These are phyloP conservation scores for Pseudomugil tenellus DNA, from an alignment of 2,797 vertebrate species.

Conservation along the genomic window DNA sequence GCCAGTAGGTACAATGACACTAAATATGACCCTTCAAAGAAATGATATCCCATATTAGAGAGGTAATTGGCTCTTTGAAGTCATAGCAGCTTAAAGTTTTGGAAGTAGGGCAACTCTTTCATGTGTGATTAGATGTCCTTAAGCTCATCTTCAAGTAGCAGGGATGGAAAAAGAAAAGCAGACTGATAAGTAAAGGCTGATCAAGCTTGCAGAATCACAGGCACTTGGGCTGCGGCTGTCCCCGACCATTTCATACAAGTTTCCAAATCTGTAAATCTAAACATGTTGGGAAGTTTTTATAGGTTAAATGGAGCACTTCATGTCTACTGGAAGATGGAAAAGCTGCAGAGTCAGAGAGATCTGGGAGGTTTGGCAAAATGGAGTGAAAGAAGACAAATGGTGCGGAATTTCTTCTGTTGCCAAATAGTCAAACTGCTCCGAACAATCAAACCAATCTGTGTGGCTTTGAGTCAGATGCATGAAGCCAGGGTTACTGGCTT, in stretches of 20 bases:
- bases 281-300: not conserved
- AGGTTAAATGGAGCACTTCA: not conserved
- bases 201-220: conserved; percentile 47
- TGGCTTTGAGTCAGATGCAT: conserved; percentile 57
- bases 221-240: conserved; percentile 51
- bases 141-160: conserved; percentile 29
- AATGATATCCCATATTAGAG: conserved; percentile 38
- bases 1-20: conserved; percentile 42
- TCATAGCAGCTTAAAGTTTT: conserved; percentile 49
- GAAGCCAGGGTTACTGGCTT: conserved; percentile 61
- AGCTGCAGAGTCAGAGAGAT: conserved; percentile 5
- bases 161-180: conserved; percentile 11
- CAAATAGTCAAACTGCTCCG: conserved; percentile 42
- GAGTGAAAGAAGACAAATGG: conserved; percentile 26
- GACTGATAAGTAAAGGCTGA: conserved; percentile 19
- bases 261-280: not conserved
- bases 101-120: conserved; percentile 63
- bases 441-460: conserved; percentile 49
- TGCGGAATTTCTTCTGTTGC: conserved; percentile 33
- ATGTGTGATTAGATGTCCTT: conserved; percentile 62
- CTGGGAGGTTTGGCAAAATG: conserved; percentile 8
- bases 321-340: conserved; percentile 6
- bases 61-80: conserved; percentile 60
- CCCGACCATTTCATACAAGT: conserved; percentile 14
- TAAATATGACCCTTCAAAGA: conserved; percentile 46